These are phyloP conservation scores for Eumerus sabulonum DNA, from an alignment of 2,888 invertebrate genomes.

Conservation along the genomic window DNA sequence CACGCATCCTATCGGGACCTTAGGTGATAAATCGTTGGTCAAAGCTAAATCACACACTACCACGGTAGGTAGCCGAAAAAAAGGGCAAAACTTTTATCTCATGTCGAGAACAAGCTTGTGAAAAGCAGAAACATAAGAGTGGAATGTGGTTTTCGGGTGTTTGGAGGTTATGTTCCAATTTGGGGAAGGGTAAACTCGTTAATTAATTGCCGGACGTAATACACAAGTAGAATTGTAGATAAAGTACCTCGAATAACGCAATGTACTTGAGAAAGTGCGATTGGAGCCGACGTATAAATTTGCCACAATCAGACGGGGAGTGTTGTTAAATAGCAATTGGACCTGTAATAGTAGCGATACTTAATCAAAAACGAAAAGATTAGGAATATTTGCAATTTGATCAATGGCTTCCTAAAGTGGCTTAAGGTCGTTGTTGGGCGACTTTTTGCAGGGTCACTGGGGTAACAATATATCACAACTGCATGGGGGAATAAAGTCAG, in stretches of 20 bases:
- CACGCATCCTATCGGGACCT: conserved; percentile 61
- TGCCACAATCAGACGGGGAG: no score
- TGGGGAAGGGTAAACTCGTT: conserved; percentile 38
- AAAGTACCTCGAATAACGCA: conserved; percentile 56
- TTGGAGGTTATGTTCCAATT: conserved; percentile 26
- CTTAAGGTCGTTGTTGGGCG: no score
- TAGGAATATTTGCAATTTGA: no score
- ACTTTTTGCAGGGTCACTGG: no score
- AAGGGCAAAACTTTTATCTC: conserved; percentile 47
- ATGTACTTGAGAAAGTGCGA: conserved; percentile 47
- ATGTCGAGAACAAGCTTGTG: conserved; percentile 58
- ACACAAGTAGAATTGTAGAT: conserved; percentile 46
- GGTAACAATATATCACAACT: no score
- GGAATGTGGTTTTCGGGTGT: conserved; percentile 1
- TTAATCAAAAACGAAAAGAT: no score
- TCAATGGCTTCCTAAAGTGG: no score
- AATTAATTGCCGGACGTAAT: conserved; percentile 54
- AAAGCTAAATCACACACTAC: conserved; percentile 43
- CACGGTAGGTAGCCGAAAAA: not conserved
- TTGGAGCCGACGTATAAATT: conserved; percentile 23
- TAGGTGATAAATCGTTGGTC: conserved; percentile 56
- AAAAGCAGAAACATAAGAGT: conserved; percentile 34
- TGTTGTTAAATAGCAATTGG: no score
- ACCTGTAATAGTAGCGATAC: no score
- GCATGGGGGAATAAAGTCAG: no score